A percentile compares a stretch with the other conserved stretches of the same genome.
Evolutionary conservation across 2,113 vertebrate genomes (phyloP).

Genomic region (Gila orcuttii): DNA sequence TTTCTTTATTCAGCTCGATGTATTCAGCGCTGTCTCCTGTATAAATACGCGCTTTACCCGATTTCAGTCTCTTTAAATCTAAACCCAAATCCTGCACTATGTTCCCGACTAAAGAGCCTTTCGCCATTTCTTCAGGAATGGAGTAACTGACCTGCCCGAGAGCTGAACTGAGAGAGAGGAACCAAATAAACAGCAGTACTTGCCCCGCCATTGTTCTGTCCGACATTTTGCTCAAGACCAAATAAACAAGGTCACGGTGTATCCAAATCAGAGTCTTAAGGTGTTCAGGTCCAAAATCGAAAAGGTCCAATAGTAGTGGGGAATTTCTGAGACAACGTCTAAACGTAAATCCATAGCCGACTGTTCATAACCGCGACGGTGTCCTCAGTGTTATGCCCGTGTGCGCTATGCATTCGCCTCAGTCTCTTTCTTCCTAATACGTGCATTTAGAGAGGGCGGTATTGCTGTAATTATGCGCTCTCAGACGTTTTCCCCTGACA

Average conservation of each 20-base stretch:
- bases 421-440: background rate
- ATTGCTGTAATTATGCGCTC: constrained; percentile 14
- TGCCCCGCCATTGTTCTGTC: constrained; percentile 56
- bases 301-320: background rate
- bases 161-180: background rate
- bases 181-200: constrained; percentile 51
- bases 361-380: background rate
- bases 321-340: background rate
- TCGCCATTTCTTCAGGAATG: constrained; percentile 55
- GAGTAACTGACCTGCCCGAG: constrained; percentile 56
- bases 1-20: constrained; percentile 63
- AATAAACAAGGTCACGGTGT: background rate
- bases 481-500: constrained; percentile 69
- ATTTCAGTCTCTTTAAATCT: constrained; percentile 55
- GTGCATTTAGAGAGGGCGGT: constrained; percentile 32
- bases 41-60: constrained; percentile 55
- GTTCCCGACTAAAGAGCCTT: constrained; percentile 54
- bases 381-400: background rate
- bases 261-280: background rate
- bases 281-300: background rate
- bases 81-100: constrained; percentile 58
- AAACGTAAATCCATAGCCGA: background rate
- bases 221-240: background rate
- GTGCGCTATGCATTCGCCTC: background rate
- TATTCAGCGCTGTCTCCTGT: constrained; percentile 55